phyloP scores from a whole-genome alignment of 2,113 vertebrate genomes.

The Anguilla japonica region DNA sequence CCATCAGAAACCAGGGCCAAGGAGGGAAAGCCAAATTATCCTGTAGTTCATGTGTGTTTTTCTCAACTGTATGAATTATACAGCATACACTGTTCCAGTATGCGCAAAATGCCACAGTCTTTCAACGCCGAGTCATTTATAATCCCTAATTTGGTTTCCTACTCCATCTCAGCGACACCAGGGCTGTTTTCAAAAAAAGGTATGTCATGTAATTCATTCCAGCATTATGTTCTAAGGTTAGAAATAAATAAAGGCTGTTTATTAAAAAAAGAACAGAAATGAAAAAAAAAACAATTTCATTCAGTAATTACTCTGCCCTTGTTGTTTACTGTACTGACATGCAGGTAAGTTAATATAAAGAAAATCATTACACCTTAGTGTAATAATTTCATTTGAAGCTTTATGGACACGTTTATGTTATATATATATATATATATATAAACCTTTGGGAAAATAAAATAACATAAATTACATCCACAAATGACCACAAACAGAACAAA shows the following conservation, averaged over 20 bases:
- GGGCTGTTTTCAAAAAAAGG: not conserved
- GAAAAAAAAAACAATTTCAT: not conserved
- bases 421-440: not conserved
- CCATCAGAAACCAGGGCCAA: not conserved
- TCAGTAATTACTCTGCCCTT: not conserved
- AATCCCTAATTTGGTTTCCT: not conserved
- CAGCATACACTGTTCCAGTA: not conserved
- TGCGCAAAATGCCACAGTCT: constrained; percentile 8
- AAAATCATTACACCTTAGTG: not conserved
- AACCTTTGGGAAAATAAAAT: no score
- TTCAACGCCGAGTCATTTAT: not conserved
- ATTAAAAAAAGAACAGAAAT: not conserved
- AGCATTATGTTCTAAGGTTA: not conserved
- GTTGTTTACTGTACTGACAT: not conserved
- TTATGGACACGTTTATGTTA: constrained; percentile 6
- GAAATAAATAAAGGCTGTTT: not conserved
- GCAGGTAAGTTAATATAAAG: not conserved
- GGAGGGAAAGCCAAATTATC: constrained; percentile 2
- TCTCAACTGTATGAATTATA: constrained; percentile 23
- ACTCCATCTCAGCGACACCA: not conserved
- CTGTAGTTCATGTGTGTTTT: not conserved
- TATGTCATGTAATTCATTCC: not conserved
- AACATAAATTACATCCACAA: no score
- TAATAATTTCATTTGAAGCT: not conserved
- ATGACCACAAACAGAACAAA: not conserved